Base-by-base conservation (phyloP, 2,113 vertebrate species). In the Noctilio leporinus region DNA sequence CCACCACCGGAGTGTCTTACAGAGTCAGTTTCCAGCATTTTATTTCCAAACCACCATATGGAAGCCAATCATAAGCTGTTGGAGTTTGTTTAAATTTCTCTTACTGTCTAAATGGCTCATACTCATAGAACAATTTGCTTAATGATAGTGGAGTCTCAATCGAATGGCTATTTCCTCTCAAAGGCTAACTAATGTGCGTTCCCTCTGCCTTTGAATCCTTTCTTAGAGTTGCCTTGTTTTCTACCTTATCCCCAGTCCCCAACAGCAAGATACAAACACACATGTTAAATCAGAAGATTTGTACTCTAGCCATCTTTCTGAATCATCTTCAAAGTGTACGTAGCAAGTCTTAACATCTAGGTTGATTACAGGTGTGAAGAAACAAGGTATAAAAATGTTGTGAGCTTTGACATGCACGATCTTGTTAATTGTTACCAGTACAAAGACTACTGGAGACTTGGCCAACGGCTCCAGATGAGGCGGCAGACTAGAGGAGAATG, bases 61-160 rank as follows among this genome's bases (percentile, higher is more conserved):
- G 35, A 91, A 96, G 78, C 82, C 67, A 65, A 57, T 77, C 88
- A 69, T 19, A 91, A 75, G 51, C 86, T 40, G 69, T 91, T 91
- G 43, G 85, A 88, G 67, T 92, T 91, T 92, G 86, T 89, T 96
- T 93, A 93, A 91, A 92, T 96, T 95, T 88, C 57, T 78, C 49
- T 89, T 91, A 40, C 67, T 0, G 0, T 94, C 95, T 89, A 89
- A 89, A 88, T 35, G 88, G 53, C 80, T 93, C 38, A 65, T 82
- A 80, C 30, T 83, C 28, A 19, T 35, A 57, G 85, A 91, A 77
- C 62, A 51, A 80, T 95, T 91, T 94, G 77, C 67, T 95, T 75
- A 92, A 92, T 45, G 40, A 65, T 30, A 82, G 53, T 38, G 45
- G 30, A 75, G 45, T 28, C 65, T 96, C 51, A 2, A 1, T 1